Evolutionary conservation across 23 tunicate species (phyloP), one percentile per base, ranked within the genome.

Genomic region (Clavelina lepadiformis): DNA sequence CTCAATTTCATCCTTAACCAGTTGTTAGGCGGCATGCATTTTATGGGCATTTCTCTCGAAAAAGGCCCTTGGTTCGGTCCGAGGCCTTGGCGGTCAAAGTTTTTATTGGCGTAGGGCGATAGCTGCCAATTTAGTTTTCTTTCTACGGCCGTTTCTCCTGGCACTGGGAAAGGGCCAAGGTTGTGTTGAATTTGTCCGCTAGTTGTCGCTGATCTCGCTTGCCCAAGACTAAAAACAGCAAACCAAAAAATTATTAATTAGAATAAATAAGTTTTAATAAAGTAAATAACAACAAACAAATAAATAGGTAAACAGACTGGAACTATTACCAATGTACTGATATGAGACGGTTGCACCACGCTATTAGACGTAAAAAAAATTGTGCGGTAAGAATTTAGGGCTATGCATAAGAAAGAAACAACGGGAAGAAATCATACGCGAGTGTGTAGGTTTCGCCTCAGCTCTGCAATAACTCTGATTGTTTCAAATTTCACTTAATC

Each of bases 11-110:
- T 86, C 8, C 85, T 54, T n/a, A 86, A 35, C 95, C 95, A 86
- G 64, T 77, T 86, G 34, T 58, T 73, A 11, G 95, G 95, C 22
- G 95, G 95, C 85, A 77, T 86, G 64, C 95, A 86, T 57, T 86
- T 86, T 23, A 70, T 71, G 0, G 95, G 95, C 70, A 86, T 56
- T 55, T 86, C 95, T 28, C 95, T 45, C 6, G 95, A 86, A 58
- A 86, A 86, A 2, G 95, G 95, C 18, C 95, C 95, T 34, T 86
- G 95, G 41, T 86, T 86, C 6, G 95, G 95, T 27, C 95, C 95
- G 23, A 86, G 75, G 11, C 95, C 95, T 54, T 86, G 95, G 18
- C 65, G 63, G 66, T 86, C 95, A 33, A 86, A 86, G 70, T 86
- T 86, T 35, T 77, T 86, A 71, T 86, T 86, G 20, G 77, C 61